phyloP scores from a whole-genome alignment of 2,888 invertebrate species.

The Drosophila picticornis region DNA sequence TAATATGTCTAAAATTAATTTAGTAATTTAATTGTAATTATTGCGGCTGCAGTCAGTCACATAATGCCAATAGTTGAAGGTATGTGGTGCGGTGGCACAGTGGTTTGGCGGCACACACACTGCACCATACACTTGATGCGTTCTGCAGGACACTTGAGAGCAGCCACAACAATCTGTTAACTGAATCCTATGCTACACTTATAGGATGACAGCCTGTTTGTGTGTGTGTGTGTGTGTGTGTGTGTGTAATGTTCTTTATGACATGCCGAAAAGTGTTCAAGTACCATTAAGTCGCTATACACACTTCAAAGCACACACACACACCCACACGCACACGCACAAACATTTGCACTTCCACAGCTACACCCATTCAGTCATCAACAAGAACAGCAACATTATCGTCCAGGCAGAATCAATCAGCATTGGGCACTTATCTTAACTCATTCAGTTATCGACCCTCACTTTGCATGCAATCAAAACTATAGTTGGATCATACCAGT shows the following conservation, averaged over 20 bases:
- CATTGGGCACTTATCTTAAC: constrained; percentile 53
- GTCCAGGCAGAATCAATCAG: constrained; percentile 64
- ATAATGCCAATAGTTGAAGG: constrained; percentile 37
- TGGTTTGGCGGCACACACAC: constrained; percentile 9
- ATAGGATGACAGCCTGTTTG: constrained; percentile 28
- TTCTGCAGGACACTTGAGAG: constrained; percentile 56
- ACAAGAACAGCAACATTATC: constrained; percentile 24
- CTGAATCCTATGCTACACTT: constrained; percentile 55
- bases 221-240: constrained; percentile 8
- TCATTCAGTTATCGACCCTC: constrained; percentile 44
- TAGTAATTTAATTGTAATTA: constrained; percentile 58
- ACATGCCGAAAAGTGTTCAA: constrained; percentile 78
- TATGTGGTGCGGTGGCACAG: constrained; percentile 29
- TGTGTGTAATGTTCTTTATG: constrained; percentile 66
- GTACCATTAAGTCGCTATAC: constrained; percentile 75
- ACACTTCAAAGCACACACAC: constrained; percentile 59
- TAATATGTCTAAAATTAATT: constrained; percentile 68
- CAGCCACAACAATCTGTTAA: constrained; percentile 63
- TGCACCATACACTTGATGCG: constrained; percentile 41
- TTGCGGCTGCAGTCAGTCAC: constrained; percentile 39
- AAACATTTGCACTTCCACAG: constrained; percentile 10
- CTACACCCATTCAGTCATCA: constrained; percentile 4
- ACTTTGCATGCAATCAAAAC: constrained; percentile 65
- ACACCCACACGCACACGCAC: constrained; percentile 19
- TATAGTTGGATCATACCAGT: constrained; percentile 52